Evolutionary conservation across 2,797 vertebrate species (phyloP), one percentile per base, ranked within the genome.

Genomic region (Cephalopachus bancanus): DNA sequence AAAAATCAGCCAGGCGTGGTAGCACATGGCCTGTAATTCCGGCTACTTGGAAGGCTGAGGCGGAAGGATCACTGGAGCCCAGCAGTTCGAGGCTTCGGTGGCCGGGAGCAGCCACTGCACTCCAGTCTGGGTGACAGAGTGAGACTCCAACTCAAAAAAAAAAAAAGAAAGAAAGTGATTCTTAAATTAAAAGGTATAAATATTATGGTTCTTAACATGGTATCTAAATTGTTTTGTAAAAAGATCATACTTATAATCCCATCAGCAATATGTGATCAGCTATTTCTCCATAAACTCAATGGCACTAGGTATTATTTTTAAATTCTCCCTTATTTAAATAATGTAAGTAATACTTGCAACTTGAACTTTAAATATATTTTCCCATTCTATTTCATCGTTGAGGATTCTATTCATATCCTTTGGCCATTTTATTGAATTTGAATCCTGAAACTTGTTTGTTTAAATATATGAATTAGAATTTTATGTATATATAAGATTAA

Each of bases 271-370:
- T n/a, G 55, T 33, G 22, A 94, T 79, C 55, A 87, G 89, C 26
- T 57, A 95, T 64, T 67, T 95, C 53, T 62, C 57, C 28, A 96
- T 79, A 83, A 91, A 87, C 8, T 91, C 55, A 78, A 15, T 83
- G 15, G 28, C 44, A 81, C 12, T 65, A 30, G 9, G 5, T 53
- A 3, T 65, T 89, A 80, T 81, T 96, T 93, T 67, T 49, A 78
- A 89, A 81, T 81, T 92, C 51, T 86, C n/a, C 64, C 19, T n/a
- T 91, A 92, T 33, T 96, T 71, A 92, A 87, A 81, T 4, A 89
- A 22, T 95, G 33, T 75, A 91, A 37, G 33, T 57, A 91, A 57
- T 30, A 57, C 30, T 79, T 79, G 37, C 16, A 87, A 79, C 55
- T 93, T 69, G 30, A 94, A 95, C 55, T 67, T 92, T 75, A 75